Conservation (phyloP, 2,797 vertebrate genomes). For the Aulostomus chinensis region DNA sequence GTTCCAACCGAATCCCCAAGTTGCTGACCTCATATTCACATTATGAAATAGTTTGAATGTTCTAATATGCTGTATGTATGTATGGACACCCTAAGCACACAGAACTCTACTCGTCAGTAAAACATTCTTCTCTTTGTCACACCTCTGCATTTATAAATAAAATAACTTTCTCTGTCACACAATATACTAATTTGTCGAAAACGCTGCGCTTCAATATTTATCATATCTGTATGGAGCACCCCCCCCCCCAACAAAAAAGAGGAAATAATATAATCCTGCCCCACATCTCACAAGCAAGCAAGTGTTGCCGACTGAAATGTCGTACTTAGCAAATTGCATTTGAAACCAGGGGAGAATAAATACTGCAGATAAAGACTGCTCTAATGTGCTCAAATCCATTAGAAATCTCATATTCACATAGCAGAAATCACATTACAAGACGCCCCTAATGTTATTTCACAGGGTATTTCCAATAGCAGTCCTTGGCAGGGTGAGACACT, state of each 20-base stretch:
- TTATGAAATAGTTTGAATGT: too few relatives aligned
- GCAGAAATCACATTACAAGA: slow-evolving; percentile 83
- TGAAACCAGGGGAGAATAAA: slow-evolving; percentile 82
- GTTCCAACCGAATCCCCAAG: too few relatives aligned
- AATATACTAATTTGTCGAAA: slow-evolving; percentile 62
- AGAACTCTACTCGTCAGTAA: too few relatives aligned
- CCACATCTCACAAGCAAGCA: slow-evolving; percentile 45
- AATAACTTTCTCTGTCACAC: slow-evolving; percentile 38
- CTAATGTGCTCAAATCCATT: slow-evolving; percentile 85
- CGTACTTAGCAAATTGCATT: slow-evolving; percentile 84
- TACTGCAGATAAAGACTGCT: slow-evolving; percentile 82
- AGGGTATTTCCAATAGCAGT: slow-evolving; percentile 66
- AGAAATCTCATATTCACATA: slow-evolving; percentile 86
- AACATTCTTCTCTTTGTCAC: slow-evolving; percentile 25
- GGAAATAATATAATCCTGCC: slow-evolving; percentile 59
- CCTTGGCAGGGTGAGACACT: slow-evolving; percentile 66
- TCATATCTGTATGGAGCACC: slow-evolving; percentile 48
- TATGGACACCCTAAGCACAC: too few relatives aligned
- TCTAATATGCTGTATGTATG: too few relatives aligned
- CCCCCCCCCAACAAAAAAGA: slow-evolving; percentile 13
- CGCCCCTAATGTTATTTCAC: slow-evolving; percentile 81
- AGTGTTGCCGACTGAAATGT: slow-evolving; percentile 65
- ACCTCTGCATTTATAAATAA: slow-evolving; percentile 31
- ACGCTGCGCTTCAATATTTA: slow-evolving; percentile 44
- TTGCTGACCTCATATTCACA: too few relatives aligned